A percentile compares a stretch with the other conserved stretches of the same genome.
Evolutionary conservation across 35 echinoderm and acorn worm genomes (phyloP).

Genomic region (Strongylocentrotus purpuratus): DNA sequence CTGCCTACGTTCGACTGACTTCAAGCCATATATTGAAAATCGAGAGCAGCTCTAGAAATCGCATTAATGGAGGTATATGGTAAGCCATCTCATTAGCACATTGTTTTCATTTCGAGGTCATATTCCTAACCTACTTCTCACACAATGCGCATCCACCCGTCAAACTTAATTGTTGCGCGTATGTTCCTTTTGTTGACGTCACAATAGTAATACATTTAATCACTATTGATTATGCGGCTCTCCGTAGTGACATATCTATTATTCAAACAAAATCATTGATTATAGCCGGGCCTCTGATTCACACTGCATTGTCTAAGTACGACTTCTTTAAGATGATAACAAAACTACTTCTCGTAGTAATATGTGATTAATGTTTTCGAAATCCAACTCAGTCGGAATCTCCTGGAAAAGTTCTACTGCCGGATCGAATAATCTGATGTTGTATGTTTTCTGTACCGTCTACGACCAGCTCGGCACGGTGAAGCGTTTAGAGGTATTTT

Average conservation of each 20-base stretch:
- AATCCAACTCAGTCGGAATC: neutral
- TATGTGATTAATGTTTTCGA: neutral
- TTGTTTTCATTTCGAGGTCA: neutral
- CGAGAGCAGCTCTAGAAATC: no score
- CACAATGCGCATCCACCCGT: neutral
- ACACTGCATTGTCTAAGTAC: neutral
- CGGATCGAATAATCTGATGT: neutral
- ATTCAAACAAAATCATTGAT: slow-evolving; percentile 13
- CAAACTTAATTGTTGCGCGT: neutral
- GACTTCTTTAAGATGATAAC: neutral
- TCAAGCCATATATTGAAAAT: no score
- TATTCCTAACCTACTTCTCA: neutral
- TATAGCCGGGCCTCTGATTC: neutral
- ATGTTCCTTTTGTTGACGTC: neutral
- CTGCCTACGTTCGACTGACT: no score
- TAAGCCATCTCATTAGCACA: no score
- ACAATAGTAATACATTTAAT: neutral
- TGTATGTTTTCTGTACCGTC: neutral
- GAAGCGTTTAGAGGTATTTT: neutral
- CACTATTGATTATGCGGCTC: neutral
- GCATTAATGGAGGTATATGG: no score
- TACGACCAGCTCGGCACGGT: neutral
- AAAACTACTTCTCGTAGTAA: neutral
- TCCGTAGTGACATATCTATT: slow-evolving; percentile 8
- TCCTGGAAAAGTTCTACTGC: neutral